Evolutionary conservation across 2,113 vertebrate genomes (phyloP), one percentile per base, ranked within the genome.

Genomic region (Erythrocercus mccallii): DNA sequence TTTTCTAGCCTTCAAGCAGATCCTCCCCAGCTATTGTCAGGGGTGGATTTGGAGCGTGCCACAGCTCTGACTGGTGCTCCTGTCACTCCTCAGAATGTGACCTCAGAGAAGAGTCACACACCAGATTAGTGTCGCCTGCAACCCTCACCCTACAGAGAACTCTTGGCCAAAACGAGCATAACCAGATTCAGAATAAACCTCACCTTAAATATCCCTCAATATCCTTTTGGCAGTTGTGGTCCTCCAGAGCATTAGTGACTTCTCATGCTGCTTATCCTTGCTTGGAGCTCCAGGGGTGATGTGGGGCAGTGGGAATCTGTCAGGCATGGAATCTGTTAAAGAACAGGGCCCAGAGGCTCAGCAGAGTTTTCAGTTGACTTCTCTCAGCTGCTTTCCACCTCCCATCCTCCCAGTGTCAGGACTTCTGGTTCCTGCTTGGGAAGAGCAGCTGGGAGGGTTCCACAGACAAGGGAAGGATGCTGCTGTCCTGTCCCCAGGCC

Each of bases 401-500:
- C 25, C 69, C 45, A 4, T n/a, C 33, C 58, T 38, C 40, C n/a
- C 35, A 47, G 12, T 15, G 25, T 11, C 7, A 47, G 35, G 22
- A 10, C 30, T 31, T 37, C 15, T 30, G 56, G 20, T 40, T 45
- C 53, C 69, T 82, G 51, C 56, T 22, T 27, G 48, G 66, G 66
- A 37, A 16, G 64, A 62, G 30, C 74, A 51, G 35, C 45, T 24
- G 9, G 30, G 56, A 60, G 58, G 53, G 25, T 33, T 69, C 48
- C 21, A 8, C 2, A 2, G 3, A 1, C 37, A 14, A 1, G 2
- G 10, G 64, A 7, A 50, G n/a, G 31, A 18, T 5, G 33, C 6
- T 42, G 51, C 57, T 86, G 62, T 37, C 53, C 57, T 89, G 83
- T 60, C 28, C 57, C 10, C 50, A 64, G 80, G 53, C 62, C 62